Conservation (phyloP, 2,113 vertebrate species). For the Ciconia maguari region DNA sequence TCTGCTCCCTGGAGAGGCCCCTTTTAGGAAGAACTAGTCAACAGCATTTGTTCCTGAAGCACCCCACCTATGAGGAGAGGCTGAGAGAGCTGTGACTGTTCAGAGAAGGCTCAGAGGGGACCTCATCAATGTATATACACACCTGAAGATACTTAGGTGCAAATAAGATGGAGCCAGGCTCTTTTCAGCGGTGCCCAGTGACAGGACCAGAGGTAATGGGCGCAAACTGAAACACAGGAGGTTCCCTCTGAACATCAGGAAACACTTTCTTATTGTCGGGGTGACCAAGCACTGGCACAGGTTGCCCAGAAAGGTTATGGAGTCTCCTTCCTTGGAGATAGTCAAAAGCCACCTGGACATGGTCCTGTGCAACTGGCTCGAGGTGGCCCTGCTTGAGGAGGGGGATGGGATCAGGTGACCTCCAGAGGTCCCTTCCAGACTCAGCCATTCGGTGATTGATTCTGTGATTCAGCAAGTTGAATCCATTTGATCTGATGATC, state of each 20-base stretch:
- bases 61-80: background rate
- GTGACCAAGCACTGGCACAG: background rate
- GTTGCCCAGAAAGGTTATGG: background rate
- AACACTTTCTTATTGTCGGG: background rate
- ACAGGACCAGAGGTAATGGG: background rate
- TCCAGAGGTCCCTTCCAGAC: background rate
- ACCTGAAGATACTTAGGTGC: background rate
- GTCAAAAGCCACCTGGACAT: background rate
- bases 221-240: background rate
- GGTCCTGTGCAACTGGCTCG: accelerated
- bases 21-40: background rate
- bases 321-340: background rate
- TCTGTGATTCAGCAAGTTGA: background rate
- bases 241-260: background rate
- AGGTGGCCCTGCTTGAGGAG: background rate
- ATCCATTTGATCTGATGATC: background rate
- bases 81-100: background rate
- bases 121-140: too few relatives aligned
- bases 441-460: background rate
- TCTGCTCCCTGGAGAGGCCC: background rate
- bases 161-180: background rate
- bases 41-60: background rate
- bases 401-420: background rate
- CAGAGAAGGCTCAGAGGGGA: background rate
- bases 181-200: background rate